Conservation (phyloP, 1,140 invertebrate species). For the Panagrolaimus sp. region DNA sequence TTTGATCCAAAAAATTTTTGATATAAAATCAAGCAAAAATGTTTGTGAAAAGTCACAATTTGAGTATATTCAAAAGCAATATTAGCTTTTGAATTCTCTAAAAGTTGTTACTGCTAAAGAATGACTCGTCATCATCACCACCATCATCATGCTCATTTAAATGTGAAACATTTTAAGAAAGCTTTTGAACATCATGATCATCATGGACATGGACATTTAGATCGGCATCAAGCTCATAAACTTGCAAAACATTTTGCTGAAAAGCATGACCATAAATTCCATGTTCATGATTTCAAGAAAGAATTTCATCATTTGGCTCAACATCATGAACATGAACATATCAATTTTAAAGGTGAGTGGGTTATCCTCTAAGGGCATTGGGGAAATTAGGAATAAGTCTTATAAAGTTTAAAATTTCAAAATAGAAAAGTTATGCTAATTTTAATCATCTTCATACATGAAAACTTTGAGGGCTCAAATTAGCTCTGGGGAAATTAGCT, state of each 20-base stretch:
- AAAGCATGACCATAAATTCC: neutral
- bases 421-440: too few species aligned
- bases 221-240: constrained; percentile 10
- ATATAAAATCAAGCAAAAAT: neutral
- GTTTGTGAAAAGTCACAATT: neutral
- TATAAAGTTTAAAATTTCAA: too few species aligned
- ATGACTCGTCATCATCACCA: neutral
- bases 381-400: too few species aligned
- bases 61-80: neutral
- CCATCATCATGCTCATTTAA: neutral
- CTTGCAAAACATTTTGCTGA: neutral
- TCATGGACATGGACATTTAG: constrained; percentile 10
- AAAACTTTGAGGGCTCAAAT: too few species aligned
- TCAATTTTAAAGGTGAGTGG: too few species aligned
- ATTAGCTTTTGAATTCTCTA: neutral
- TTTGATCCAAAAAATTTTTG: neutral
- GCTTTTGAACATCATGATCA: constrained; percentile 1
- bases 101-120: neutral
- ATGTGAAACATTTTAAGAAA: constrained; percentile 10
- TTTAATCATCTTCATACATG: too few species aligned
- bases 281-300: neutral
- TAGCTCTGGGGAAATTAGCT: too few species aligned
- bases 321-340: constrained; percentile 2
- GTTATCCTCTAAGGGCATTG: too few species aligned
- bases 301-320: neutral